These are phyloP conservation scores for Drosophila cracens DNA, from an alignment of 2,888 invertebrate genomes.

Conservation along the genomic window DNA sequence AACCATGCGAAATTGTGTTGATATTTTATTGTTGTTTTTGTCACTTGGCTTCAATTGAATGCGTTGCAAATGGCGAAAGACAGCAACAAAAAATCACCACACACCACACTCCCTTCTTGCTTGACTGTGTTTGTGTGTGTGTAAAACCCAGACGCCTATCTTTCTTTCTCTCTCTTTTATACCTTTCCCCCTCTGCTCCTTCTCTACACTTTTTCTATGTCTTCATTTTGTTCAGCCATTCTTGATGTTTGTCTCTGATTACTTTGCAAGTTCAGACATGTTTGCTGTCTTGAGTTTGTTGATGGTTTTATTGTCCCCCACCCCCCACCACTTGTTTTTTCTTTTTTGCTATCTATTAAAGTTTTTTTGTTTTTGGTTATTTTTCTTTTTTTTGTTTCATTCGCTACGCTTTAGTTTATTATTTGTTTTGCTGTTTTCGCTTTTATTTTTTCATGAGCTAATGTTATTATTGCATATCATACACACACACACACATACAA, in stretches of 20 bases:
- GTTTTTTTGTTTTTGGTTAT: constrained; percentile 5
- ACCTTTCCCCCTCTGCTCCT: not conserved
- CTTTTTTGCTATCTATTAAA: constrained; percentile 21
- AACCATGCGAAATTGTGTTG: constrained; percentile 53
- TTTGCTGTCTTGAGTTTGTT: constrained; percentile 41
- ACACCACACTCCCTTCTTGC: not conserved
- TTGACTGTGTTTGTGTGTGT: constrained; percentile 19
- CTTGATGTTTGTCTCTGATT: constrained; percentile 35
- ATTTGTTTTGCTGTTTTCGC: constrained; percentile 35
- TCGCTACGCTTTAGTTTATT: constrained; percentile 26
- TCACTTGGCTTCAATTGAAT: constrained; percentile 52
- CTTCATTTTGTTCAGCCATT: constrained; percentile 14
- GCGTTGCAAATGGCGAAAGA: constrained; percentile 23
- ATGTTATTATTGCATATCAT: constrained; percentile 15
- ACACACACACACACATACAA: not conserved
- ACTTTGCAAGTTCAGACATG: constrained; percentile 40
- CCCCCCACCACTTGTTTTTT: not conserved
- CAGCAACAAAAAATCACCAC: constrained; percentile 8
- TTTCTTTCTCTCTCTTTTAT: constrained; percentile 6
- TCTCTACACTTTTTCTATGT: constrained; percentile 4
- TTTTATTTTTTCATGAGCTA: constrained; percentile 12
- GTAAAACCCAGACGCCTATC: constrained; percentile 45
- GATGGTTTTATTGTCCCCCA: constrained; percentile 42
- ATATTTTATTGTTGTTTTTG: constrained; percentile 27
- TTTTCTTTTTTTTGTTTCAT: not conserved